Base-by-base conservation (phyloP, 2,113 vertebrate genomes). In the Alces alces region DNA sequence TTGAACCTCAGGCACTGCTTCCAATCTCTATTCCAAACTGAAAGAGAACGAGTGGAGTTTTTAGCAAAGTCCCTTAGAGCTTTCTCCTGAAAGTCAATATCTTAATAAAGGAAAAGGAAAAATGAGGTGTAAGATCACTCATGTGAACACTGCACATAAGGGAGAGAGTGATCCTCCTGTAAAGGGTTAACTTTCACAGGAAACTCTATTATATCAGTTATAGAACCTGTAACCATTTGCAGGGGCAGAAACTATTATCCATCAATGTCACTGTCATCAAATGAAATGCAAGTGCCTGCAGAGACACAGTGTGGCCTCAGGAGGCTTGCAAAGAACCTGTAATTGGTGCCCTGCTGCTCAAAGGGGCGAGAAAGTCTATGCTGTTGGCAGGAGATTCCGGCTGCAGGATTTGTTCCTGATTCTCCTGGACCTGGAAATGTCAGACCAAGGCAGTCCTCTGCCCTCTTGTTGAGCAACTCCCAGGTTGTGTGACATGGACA, bases 231-330 rank as follows among this genome's bases (percentile, higher is more conserved):
- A 86, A 96, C 86, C 54, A 21, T 86, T 79, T 82, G 78, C 3
- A 28, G 86, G 61, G 92, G 78, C 76, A 64, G 95, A 61, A 95
- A 83, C 58, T 47, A 61, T 91, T 86, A 39, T 91, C 76, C 95
- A 93, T 30, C 95, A 70, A 86, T 84, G 70, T 96, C 92, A 93
- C 36, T 73, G 25, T 89, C 92, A 96, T 92, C 55, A 93, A 93
- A 93, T 93, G 91, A 97, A 95, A 96, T 36, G 14, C 14, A 86
- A 80, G 55, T 78, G 83, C 95, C 95, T 43, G 64, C 23, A 54
- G 92, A 95, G 82, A 82, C n/a, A 3, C 66, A 86, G 78, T 28
- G 64, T 76, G 76, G 91, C 64, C 92, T 45, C 15, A 87, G 64
- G 61, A 94, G n/a, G 27, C 54, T 85, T 60, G 66, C 6, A 33